Evolutionary conservation across 1,140 invertebrate genomes (phyloP).

Genomic region (Rhopalosiphum maidis): DNA sequence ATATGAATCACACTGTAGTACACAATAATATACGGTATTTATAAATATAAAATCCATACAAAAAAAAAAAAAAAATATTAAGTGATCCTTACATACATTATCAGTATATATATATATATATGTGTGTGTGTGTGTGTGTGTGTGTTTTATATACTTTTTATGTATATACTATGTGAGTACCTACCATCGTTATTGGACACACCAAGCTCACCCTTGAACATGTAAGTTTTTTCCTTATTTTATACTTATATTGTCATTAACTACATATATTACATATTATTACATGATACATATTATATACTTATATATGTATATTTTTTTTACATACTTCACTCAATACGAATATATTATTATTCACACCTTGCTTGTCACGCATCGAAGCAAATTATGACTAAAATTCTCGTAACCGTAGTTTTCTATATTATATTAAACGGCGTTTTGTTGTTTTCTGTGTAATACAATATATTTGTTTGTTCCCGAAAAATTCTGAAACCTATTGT

Average conservation of each 20-base stretch:
- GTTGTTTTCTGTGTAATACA: background rate
- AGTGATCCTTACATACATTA: background rate
- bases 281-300: conserved; percentile 1
- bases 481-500: background rate
- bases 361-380: conserved; percentile 57
- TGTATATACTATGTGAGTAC: conserved; percentile 13
- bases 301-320: conserved; percentile 32
- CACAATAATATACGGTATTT: background rate
- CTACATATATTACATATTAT: background rate
- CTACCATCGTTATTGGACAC: conserved; percentile 42
- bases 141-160: background rate
- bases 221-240: conserved; percentile 40
- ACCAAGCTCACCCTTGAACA: conserved; percentile 30
- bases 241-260: background rate
- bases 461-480: background rate
- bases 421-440: conserved; percentile 31
- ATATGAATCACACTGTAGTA: background rate
- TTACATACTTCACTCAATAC: conserved; percentile 47
- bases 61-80: background rate
- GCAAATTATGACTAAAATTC: conserved; percentile 56
- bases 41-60: background rate
- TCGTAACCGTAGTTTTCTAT: background rate
- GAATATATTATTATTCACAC: conserved; percentile 37
- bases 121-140: background rate
- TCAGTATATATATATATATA: background rate